Base-by-base conservation (phyloP, 92 coral and sea anemone species). In the Nematostella vectensis region DNA sequence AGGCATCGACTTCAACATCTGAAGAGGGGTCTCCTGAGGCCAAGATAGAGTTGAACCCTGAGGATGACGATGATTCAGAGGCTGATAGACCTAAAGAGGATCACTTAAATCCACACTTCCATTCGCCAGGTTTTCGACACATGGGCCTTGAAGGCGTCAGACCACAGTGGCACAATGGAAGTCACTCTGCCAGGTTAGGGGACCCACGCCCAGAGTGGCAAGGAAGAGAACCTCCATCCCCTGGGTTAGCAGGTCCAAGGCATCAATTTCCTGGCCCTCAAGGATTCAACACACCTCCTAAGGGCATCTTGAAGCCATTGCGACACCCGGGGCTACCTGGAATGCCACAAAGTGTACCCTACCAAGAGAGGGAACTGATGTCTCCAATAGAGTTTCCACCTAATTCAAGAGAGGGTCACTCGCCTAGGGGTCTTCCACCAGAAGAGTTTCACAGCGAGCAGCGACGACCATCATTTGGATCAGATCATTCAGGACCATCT, bases 181-280 rank as follows among this genome's bases (percentile, higher is more conserved):
- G 8, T 33, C 15, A 33, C 40, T 15, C 40, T 6, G 40, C 8
- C 15, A 6, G 15, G 40, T 6, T 33, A 15, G 29, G 49, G 28
- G 62, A 66, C 23, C 57, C 45, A 10, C 56, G 47, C 29, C 12
- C 9, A 45, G 51, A 19, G 18, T 17, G 17, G 9, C 51, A 45
- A 4, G 51, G 9, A 8, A 45, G 21, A 45, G 51, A 19, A 45
- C 62, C 63, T 9, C 40, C 61, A 39, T 66, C 72, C 11, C 72
- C 72, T 10, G 29, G 48, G 60, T 59, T 59, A 11, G 59, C 62
- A 27, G 45, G 57, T 28, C 72, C 43, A 24, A 44, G 72, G 22
- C 66, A 54, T 30, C 65, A 59, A 17, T 59, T 59, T 40, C 75
- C 66, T 20, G 66, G 49, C 0, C 66, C 66, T 44, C 77, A 24